Base-by-base conservation (phyloP, 2,113 vertebrate species). In the Smithornis capensis region DNA sequence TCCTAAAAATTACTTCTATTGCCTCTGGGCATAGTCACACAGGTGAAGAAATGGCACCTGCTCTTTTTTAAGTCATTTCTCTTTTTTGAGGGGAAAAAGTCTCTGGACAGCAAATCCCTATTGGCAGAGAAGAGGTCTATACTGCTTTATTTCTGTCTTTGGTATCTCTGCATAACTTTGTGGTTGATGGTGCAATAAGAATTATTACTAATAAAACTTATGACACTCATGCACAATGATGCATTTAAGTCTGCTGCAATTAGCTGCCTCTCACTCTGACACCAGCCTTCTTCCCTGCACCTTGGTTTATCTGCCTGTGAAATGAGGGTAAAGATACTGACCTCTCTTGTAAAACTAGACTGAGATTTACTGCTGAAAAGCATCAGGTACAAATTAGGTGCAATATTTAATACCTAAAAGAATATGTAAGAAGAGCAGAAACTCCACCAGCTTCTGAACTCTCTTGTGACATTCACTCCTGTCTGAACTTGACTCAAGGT, bases 201-300 rank as follows among this genome's bases (percentile, higher is more conserved):
- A 52, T 67, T 89, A 81, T n/a, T 69, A 37, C 40, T 60, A 85
- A 28, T 35, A 83, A 82, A 57, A 78, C 37, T 67, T 75, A 81
- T 64, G 53, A 64, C 38, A 62, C 4, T 60, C 57, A 33, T 19
- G 27, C 18, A 85, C 70, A 84, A 52, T 11, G 57, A 82, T 82
- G 42, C 31, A 89, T 79, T 95, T 69, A 89, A 87, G 57, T 73
- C 78, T 95, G 65, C 59, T 80, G 89, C 53, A 95, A 91, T 91
- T 91, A 91, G 22, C 40, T 79, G 33, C 31, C 80, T 74, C 86
- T 85, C 0, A 0, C 31, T 90, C 50, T 90, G 90, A 86, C 79
- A 90, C 21, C 0, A 3, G 42, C 49, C 55, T 92, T 80, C 42
- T 63, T 90, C 40, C 25, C 29, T 38, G 76, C 42, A 83, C 55